Percentiles rank a stretch among this genome's conserved stretches.
Conservation (phyloP, 2,888 invertebrate species). For the Orchestes rusci region DNA sequence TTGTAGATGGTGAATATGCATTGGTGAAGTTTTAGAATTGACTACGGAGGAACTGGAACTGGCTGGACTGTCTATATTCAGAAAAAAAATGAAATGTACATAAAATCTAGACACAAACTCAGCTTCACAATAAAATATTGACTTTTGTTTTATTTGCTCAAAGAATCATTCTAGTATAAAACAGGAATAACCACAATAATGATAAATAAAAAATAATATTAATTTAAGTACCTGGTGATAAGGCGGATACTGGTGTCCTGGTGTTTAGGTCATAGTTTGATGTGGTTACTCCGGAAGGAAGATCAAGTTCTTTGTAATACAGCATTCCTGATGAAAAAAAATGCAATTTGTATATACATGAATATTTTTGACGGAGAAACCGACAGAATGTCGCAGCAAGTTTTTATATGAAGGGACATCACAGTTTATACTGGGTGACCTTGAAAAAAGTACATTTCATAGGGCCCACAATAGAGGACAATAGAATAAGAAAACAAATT, state of each 20-base stretch:
- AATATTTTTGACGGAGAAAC: slow-evolving; percentile 3
- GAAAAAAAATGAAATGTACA: slow-evolving; percentile 1
- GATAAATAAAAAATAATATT: not conserved
- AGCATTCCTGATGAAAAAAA: slow-evolving; percentile 22
- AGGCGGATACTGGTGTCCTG: slow-evolving; percentile 43
- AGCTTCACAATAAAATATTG: too few relatives aligned
- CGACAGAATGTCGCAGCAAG: too few relatives aligned
- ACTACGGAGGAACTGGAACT: slow-evolving; percentile 53
- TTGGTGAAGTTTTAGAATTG: slow-evolving; percentile 46
- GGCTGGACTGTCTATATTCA: slow-evolving; percentile 54
- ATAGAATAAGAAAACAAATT: too few relatives aligned
- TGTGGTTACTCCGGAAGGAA: slow-evolving; percentile 44
- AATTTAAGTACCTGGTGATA: slow-evolving; percentile 49
- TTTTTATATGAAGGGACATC: too few relatives aligned
- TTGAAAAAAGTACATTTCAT: too few relatives aligned
- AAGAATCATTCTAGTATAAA: too few relatives aligned
- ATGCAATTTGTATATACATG: too few relatives aligned
- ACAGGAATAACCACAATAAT: too few relatives aligned
- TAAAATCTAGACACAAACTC: too few relatives aligned
- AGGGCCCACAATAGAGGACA: too few relatives aligned
- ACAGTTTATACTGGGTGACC: too few relatives aligned
- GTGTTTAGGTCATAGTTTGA: slow-evolving; percentile 40
- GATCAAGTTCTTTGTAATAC: slow-evolving; percentile 37
- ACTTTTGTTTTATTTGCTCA: too few relatives aligned
- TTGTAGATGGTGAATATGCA: slow-evolving; percentile 37